Conservation (phyloP, 2,797 vertebrate genomes). For the Babyrousa celebensis region DNA sequence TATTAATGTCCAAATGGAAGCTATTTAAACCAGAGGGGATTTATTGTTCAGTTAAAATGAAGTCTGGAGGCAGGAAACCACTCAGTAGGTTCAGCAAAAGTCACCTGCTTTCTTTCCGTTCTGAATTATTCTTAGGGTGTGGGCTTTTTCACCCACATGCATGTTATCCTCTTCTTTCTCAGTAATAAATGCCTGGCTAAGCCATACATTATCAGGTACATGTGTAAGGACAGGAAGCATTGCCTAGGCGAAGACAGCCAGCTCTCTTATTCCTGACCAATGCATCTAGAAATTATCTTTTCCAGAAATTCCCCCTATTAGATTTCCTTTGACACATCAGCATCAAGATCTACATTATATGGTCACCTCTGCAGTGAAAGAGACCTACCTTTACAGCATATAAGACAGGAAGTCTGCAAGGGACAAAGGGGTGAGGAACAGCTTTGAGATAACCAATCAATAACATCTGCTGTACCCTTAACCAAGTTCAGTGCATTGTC, state of each 20-base stretch:
- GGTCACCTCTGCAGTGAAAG: neutral
- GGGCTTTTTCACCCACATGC: neutral
- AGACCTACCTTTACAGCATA: neutral
- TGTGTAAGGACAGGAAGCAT: neutral
- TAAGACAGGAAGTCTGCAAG: neutral
- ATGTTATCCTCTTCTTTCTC: neutral
- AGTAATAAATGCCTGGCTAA: neutral
- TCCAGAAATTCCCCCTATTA: neutral
- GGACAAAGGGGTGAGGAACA: neutral
- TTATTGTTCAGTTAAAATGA: constrained; percentile 20
- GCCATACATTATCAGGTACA: neutral
- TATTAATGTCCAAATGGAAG: neutral
- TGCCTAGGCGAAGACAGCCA: neutral
- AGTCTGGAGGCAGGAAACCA: neutral
- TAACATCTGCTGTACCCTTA: neutral
- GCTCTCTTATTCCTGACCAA: neutral
- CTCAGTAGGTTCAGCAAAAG: neutral
- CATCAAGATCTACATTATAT: neutral
- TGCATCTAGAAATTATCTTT: neutral
- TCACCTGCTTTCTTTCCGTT: neutral
- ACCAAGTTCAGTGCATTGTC: neutral
- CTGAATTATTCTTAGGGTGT: neutral
- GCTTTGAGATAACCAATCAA: neutral
- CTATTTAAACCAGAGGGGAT: neutral
- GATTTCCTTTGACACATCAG: neutral